Percentiles rank a stretch among this genome's conserved stretches.
These are phyloP conservation scores for Tragopan temminckii DNA, from an alignment of 2,797 vertebrate species.

Conservation along the genomic window DNA sequence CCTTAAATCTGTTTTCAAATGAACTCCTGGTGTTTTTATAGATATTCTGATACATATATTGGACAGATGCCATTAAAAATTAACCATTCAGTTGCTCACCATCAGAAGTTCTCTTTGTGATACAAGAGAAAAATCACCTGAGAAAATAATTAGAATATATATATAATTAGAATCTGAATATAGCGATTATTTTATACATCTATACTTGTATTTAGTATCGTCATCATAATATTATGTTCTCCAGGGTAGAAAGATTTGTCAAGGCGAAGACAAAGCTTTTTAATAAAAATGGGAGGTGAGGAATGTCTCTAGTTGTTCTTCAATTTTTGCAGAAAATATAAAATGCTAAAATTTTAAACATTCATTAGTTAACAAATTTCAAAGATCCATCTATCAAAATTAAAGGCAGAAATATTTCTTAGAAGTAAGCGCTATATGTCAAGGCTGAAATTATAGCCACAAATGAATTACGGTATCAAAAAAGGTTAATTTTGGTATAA, in stretches of 20 bases:
- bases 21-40: background rate
- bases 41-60: background rate
- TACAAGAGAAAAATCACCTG: background rate
- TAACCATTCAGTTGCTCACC: background rate
- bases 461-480: background rate
- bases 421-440: background rate
- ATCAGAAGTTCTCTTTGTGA: background rate
- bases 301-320: background rate
- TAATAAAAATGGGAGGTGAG: background rate
- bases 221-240: background rate
- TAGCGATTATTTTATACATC: background rate
- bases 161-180: background rate
- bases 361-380: background rate
- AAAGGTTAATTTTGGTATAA: background rate
- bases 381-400: background rate
- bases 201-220: background rate
- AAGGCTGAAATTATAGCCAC: background rate
- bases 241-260: background rate
- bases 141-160: background rate
- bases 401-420: background rate
- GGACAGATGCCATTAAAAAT: background rate
- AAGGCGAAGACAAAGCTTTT: background rate
- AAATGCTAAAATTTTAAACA: background rate
- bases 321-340: background rate
- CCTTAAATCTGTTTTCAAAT: background rate